A percentile compares a stretch with the other conserved stretches of the same genome.
Conservation (phyloP, 2,797 vertebrate genomes). For the Ceryle rudis region DNA sequence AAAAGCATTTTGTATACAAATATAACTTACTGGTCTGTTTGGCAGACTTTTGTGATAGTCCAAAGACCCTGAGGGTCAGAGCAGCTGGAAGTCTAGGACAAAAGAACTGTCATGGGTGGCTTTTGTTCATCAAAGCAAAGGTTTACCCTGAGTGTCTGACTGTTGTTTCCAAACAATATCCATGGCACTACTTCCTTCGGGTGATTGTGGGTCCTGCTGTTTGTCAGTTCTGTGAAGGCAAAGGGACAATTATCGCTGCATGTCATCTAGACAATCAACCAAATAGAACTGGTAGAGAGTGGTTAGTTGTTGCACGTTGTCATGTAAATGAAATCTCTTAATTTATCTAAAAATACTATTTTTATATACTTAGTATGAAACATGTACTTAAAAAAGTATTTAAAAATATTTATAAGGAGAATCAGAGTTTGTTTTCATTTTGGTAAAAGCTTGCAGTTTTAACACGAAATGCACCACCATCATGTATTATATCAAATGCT, state of each 20-base stretch:
- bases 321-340: slow-evolving; percentile 84
- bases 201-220: slow-evolving; percentile 75
- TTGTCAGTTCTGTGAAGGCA: slow-evolving; percentile 75
- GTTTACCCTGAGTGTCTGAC: slow-evolving; percentile 70
- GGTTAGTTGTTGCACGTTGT: slow-evolving; percentile 83
- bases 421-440: slow-evolving; percentile 78
- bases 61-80: slow-evolving; percentile 77
- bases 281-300: slow-evolving; percentile 81
- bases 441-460: slow-evolving; percentile 81
- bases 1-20: slow-evolving; percentile 70
- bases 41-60: slow-evolving; percentile 73
- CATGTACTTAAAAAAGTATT: slow-evolving; percentile 79
- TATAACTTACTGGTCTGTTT: slow-evolving; percentile 73
- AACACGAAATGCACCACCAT: slow-evolving; percentile 77
- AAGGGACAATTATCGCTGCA: slow-evolving; percentile 82
- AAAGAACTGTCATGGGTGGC: slow-evolving; percentile 62
- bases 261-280: slow-evolving; percentile 86
- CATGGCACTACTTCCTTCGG: slow-evolving; percentile 70
- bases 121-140: slow-evolving; percentile 77
- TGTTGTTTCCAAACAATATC: slow-evolving; percentile 78
- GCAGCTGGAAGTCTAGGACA: slow-evolving; percentile 75
- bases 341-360: slow-evolving; percentile 85
- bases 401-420: slow-evolving; percentile 83
- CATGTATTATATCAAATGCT: slow-evolving; percentile 75
- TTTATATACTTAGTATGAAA: slow-evolving; percentile 86